Evolutionary conservation across 2,888 invertebrate genomes (phyloP), one percentile per base, ranked within the genome.

Genomic region (Drosophila kuntzei): DNA sequence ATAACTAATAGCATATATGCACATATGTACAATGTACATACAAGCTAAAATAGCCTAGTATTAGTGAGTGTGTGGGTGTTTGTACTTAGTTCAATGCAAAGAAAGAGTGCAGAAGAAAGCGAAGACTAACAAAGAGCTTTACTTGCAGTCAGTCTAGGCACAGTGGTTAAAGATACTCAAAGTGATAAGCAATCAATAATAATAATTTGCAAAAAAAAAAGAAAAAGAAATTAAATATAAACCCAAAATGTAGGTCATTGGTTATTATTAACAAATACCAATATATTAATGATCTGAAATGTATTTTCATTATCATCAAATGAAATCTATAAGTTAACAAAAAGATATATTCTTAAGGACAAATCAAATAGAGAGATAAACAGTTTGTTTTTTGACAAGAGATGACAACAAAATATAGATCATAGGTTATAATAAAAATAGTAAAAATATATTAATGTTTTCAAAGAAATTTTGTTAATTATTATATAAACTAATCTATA

Each of bases 1-100:
- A 61, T 62, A 78, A 75, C 67, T 60, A 75, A 78, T 64, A 37
- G 46, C 47, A 55, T 39, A 37, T 32, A 55, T 18, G 18, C n/a
- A n/a, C n/a, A n/a, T 39, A 47, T 39, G 11, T 32, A 36, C 16
- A 22, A n/a, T n/a, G n/a, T 39, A 47, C 34, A 7, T 32, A 36
- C 16, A 22, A 37, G n/a, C 5, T 6, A n/a, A 14, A 29, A 27
- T 32, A 29, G 37, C 12, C 9, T 0, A 32, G 22, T 46, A 11
- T 16, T 6, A 16, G 41, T 54, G 53, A 20, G 39, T 11, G 54
- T 36, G 47, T 47, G 46, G 20, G 37, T 58, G 58, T 39, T 29
- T 22, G 25, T 43, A 34, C 55, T 54, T 49, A 41, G 29, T 16
- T 20, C 25, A 32, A 58, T 22, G 27, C 29, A 29, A 54, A 49